A percentile compares a stretch with the other conserved stretches of the same genome.
These are phyloP conservation scores for Epirrita christyi DNA, from an alignment of 2,888 invertebrate genomes.

Conservation along the genomic window DNA sequence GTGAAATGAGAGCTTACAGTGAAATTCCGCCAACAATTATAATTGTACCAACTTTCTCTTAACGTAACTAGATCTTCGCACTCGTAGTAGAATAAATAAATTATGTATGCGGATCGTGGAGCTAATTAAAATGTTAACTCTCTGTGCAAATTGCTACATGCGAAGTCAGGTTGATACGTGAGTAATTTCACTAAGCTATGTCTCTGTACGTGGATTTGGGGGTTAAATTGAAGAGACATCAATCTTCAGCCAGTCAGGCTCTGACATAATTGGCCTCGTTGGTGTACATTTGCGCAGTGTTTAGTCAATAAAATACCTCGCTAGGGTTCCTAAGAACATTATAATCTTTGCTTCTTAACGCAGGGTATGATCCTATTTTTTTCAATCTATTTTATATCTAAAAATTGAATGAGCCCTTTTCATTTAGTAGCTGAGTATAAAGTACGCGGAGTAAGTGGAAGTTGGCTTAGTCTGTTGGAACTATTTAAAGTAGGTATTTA, in stretches of 20 bases:
- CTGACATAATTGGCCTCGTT: neutral
- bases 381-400: too few relatives aligned
- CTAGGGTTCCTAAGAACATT: too few relatives aligned
- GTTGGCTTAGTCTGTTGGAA: too few relatives aligned
- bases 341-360: too few relatives aligned
- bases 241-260: neutral
- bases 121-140: slow-evolving; percentile 33
- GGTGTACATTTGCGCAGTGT: neutral
- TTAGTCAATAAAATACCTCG: too few relatives aligned
- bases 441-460: too few relatives aligned
- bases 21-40: slow-evolving; percentile 26
- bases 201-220: neutral
- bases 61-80: slow-evolving; percentile 26
- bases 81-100: slow-evolving; percentile 6
- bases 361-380: too few relatives aligned
- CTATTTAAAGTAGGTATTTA: too few relatives aligned
- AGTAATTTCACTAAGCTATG: slow-evolving; percentile 19
- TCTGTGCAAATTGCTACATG: slow-evolving; percentile 26
- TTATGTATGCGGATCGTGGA: slow-evolving; percentile 28
- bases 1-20: slow-evolving; percentile 14
- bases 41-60: slow-evolving; percentile 33
- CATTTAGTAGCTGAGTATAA: too few relatives aligned
- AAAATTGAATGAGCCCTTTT: too few relatives aligned
- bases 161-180: slow-evolving; percentile 25
- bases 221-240: slow-evolving; percentile 3